Percentiles rank a stretch among this genome's conserved stretches.
phyloP scores from a whole-genome alignment of 2,888 invertebrate species.

The Thymelicus acteon region DNA sequence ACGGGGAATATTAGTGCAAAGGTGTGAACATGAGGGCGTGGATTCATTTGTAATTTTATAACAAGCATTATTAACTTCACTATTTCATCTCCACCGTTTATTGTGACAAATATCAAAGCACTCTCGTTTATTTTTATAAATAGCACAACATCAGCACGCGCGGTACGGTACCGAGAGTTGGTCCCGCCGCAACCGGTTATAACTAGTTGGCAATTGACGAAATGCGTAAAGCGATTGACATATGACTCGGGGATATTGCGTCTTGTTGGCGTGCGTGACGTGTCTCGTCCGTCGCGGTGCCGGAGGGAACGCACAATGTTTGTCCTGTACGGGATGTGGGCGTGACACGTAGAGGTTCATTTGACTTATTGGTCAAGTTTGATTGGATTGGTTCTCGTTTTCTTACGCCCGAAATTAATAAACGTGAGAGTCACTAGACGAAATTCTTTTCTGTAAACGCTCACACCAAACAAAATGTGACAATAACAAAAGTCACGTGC shows the following conservation, averaged over 20 bases:
- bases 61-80: no score
- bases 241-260: constrained; percentile 44
- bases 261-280: constrained; percentile 42
- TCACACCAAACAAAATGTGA: no score
- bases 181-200: constrained; percentile 37
- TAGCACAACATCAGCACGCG: constrained; percentile 18
- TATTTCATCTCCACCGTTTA: not conserved
- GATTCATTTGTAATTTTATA: no score
- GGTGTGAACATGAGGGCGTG: no score
- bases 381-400: no score
- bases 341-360: not conserved
- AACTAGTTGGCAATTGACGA: constrained; percentile 43
- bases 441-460: no score
- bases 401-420: no score
- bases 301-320: constrained; percentile 11
- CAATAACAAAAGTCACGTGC: no score
- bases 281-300: constrained; percentile 1
- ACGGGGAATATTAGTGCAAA: no score
- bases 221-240: constrained; percentile 48
- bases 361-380: no score
- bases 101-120: not conserved
- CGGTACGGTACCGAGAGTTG: not conserved
- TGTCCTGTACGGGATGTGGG: not conserved
- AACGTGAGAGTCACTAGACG: no score
- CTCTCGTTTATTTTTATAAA: constrained; percentile 16